A percentile compares a stretch with the other conserved stretches of the same genome.
Evolutionary conservation across 2,888 invertebrate species (phyloP).

Genomic region (Lissonota sp.): DNA sequence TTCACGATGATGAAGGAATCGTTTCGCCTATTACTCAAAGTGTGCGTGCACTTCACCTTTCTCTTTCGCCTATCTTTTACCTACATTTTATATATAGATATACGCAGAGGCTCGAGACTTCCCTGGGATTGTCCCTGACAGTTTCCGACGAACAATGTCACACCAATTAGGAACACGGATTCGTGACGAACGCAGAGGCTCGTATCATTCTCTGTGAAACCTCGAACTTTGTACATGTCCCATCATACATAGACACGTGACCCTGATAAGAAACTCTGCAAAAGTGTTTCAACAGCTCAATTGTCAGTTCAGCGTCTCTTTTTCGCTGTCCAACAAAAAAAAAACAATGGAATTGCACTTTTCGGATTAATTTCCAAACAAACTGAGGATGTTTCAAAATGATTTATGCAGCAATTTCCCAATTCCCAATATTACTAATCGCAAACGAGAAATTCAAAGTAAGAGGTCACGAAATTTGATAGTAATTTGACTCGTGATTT

Average conservation of each 20-base stretch:
- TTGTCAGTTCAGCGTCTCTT: conserved; percentile 2
- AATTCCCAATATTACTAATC: no score
- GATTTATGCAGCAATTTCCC: no score
- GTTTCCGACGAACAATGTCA: conserved; percentile 71
- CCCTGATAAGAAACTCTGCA: neutral
- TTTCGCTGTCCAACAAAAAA: neutral
- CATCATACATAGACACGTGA: conserved; percentile 1
- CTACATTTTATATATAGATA: neutral
- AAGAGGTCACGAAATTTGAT: no score
- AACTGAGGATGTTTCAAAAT: neutral
- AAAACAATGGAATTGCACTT: conserved; percentile 1
- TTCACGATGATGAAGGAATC: conserved; percentile 67
- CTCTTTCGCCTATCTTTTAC: conserved; percentile 75
- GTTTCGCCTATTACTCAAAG: conserved; percentile 63
- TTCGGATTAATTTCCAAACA: neutral
- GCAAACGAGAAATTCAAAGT: no score
- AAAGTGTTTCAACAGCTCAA: conserved; percentile 17
- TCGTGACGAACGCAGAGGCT: conserved; percentile 35
- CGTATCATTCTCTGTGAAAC: conserved; percentile 22
- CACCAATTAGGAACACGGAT: conserved; percentile 49
- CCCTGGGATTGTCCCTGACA: conserved; percentile 67
- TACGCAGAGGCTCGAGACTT: conserved; percentile 28
- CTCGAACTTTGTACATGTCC: conserved; percentile 10
- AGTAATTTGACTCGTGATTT: no score
- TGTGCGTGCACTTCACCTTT: conserved; percentile 79